Conservation (phyloP, 2,797 vertebrate genomes). For the Babyrousa celebensis region DNA sequence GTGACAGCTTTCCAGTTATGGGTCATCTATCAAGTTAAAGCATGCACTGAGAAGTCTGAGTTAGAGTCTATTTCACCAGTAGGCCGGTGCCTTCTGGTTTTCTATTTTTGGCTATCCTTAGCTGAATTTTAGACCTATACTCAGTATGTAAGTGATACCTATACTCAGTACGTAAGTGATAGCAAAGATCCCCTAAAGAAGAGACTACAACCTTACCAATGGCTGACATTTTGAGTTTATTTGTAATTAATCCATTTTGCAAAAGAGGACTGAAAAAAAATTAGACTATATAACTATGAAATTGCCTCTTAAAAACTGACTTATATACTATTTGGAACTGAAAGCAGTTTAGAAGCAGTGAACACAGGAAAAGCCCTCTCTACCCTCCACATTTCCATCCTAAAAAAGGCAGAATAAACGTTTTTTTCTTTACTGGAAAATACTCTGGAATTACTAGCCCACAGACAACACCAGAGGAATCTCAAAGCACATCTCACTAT, state of each 20-base stretch:
- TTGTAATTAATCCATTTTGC: neutral
- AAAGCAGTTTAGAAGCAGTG: neutral
- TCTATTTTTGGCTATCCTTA: neutral
- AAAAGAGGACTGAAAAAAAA: neutral
- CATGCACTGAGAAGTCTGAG: too few relatives aligned
- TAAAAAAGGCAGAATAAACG: neutral
- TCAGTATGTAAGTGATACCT: neutral
- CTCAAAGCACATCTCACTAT: neutral
- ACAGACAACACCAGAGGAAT: neutral
- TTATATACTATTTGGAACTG: neutral
- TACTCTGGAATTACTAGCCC: neutral
- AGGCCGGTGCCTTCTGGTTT: neutral
- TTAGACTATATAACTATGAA: neutral
- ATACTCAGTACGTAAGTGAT: neutral
- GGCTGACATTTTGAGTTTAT: neutral
- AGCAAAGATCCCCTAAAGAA: neutral
- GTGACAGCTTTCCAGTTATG: too few relatives aligned
- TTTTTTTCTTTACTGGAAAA: neutral
- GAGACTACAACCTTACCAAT: neutral
- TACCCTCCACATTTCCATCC: neutral
- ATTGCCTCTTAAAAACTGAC: too few relatives aligned
- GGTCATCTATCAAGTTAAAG: too few relatives aligned
- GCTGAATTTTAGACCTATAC: neutral
- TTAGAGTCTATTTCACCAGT: too few relatives aligned
- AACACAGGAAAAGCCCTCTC: neutral